A percentile compares a stretch with the other conserved stretches of the same genome.
Conservation (phyloP, 2,113 vertebrate species). For the Apteryx owenii region DNA sequence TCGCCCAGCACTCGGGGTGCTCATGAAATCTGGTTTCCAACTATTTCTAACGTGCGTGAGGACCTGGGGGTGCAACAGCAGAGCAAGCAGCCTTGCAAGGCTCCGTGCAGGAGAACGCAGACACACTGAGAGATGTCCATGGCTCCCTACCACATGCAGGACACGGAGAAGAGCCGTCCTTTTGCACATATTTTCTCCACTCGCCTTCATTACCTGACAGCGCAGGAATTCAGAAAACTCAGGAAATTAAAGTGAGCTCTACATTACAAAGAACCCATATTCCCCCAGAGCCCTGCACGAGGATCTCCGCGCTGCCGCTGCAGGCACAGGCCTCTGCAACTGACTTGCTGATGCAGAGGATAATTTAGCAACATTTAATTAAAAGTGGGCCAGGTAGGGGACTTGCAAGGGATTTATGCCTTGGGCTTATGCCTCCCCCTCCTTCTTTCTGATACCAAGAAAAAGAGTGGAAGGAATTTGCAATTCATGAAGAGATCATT, state of each 20-base stretch:
- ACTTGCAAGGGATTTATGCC: not conserved
- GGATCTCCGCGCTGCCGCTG: not conserved
- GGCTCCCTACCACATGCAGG: not conserved
- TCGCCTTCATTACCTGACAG: not conserved
- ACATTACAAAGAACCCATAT: accelerated
- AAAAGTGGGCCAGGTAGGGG: not conserved
- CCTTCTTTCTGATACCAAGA: not conserved
- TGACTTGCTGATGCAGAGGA: not conserved
- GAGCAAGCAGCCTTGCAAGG: not conserved
- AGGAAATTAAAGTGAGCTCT: not conserved
- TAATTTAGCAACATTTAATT: conserved; percentile 2
- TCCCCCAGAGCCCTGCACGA: not conserved
- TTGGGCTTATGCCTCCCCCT: not conserved
- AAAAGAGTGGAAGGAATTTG: not conserved
- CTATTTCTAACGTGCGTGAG: not conserved
- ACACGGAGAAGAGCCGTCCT: not conserved
- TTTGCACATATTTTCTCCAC: not conserved
- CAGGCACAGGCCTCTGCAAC: not conserved
- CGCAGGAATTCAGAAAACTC: not conserved
- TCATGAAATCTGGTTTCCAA: not conserved
- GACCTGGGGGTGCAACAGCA: not conserved
- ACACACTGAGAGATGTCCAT: not conserved
- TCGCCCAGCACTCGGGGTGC: not conserved
- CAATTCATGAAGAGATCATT: not conserved
- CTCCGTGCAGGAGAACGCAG: not conserved